A percentile compares a stretch with the other conserved stretches of the same genome.
Evolutionary conservation across 2,113 vertebrate species (phyloP).

Genomic region (Lanius collurio): DNA sequence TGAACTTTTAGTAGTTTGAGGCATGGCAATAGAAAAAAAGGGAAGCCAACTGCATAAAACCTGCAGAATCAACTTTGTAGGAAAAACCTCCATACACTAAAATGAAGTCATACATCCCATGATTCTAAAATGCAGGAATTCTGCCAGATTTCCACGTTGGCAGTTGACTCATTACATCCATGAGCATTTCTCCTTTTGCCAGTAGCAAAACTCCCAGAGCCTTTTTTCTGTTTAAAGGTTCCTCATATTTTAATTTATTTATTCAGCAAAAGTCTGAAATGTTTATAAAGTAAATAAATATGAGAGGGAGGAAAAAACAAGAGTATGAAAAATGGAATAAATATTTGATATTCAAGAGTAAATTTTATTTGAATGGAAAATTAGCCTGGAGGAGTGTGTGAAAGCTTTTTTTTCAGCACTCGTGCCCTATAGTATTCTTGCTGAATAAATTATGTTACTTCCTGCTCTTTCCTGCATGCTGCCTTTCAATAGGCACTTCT

Average conservation of each 20-base stretch:
- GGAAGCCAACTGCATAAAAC: not conserved
- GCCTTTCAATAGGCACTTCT: constrained; percentile 1
- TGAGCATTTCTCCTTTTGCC: not conserved
- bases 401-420: not conserved
- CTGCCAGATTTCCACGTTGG: not conserved
- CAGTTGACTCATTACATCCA: not conserved
- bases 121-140: not conserved
- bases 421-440: not conserved
- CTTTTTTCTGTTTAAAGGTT: not conserved
- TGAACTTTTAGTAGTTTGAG: not conserved
- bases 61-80: not conserved
- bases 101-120: not conserved
- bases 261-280: not conserved
- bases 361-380: not conserved
- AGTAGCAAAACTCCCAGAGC: not conserved
- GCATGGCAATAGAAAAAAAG: not conserved
- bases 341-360: not conserved
- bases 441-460: constrained; percentile 27
- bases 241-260: constrained; percentile 1
- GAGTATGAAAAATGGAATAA: not conserved
- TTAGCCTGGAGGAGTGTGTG: not conserved
- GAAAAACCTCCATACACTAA: not conserved
- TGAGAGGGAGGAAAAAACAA: not conserved
- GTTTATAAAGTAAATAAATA: not conserved
- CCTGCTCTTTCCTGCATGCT: not conserved